These are phyloP conservation scores for Sesamia inferens DNA, from an alignment of 2,888 invertebrate genomes.

Conservation along the genomic window DNA sequence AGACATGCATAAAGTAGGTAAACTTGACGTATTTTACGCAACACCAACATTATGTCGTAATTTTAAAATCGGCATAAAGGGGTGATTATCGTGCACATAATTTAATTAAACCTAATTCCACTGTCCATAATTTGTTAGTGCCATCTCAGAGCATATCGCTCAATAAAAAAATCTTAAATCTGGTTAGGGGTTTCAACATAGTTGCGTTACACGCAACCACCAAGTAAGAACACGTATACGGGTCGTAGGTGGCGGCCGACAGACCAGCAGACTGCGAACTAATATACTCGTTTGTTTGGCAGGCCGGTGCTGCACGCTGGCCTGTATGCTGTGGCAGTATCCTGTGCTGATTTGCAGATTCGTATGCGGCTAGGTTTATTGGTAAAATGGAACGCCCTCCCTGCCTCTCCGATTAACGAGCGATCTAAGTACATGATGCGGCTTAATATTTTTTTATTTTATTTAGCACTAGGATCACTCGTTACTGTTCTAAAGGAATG, in stretches of 20 bases:
- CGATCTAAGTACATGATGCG: conserved; percentile 64
- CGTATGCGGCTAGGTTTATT: conserved; percentile 82
- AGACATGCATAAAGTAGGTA: conserved; percentile 80
- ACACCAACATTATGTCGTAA: conserved; percentile 44
- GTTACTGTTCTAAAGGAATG: conserved; percentile 38
- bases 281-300: conserved; percentile 88
- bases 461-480: conserved; percentile 59
- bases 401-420: conserved; percentile 72
- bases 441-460: conserved; percentile 49
- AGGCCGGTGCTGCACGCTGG: conserved; percentile 90
- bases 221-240: conserved; percentile 42
- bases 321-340: conserved; percentile 89
- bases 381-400: conserved; percentile 78
- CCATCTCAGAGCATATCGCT: conserved; percentile 40
- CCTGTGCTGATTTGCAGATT: conserved; percentile 89
- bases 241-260: conserved; percentile 67
- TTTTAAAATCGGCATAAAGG: conserved; percentile 43
- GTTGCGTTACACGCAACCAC: conserved; percentile 34
- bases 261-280: conserved; percentile 77
- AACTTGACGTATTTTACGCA: conserved; percentile 52
- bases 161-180: conserved; percentile 31
- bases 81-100: conserved; percentile 42
- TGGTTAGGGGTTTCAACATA: conserved; percentile 28
- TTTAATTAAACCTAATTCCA: conserved; percentile 25
- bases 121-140: conserved; percentile 24